Evolutionary conservation across 64 coral and sea anemone genomes (phyloP).

Genomic region (Exaiptasia diaphana): DNA sequence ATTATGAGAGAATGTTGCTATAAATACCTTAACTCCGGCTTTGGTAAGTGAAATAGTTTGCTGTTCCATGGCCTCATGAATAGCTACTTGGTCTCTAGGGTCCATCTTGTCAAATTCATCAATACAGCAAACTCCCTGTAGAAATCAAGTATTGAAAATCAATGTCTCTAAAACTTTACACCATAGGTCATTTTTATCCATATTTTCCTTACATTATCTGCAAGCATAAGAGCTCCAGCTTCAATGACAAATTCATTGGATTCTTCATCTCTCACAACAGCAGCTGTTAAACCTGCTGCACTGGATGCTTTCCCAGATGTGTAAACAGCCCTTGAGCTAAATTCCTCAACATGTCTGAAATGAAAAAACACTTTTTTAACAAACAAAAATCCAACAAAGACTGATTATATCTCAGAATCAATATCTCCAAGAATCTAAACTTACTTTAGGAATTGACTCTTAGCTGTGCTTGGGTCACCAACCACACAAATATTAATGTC

Average conservation of each 20-base stretch:
- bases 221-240: constrained; percentile 97
- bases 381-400: neutral
- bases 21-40: constrained; percentile 87
- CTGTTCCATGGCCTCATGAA: constrained; percentile 99
- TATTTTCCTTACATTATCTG: constrained; percentile 82
- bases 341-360: constrained; percentile 93
- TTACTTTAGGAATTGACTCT: constrained; percentile 99
- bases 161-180: too few relatives aligned
- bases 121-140: constrained; percentile 92
- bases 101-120: constrained; percentile 99
- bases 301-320: constrained; percentile 94
- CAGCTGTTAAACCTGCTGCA: constrained; percentile 97
- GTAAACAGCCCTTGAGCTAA: constrained; percentile 91
- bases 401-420: neutral
- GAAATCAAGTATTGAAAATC: neutral
- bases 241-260: constrained; percentile 97
- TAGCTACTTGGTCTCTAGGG: constrained; percentile 90
- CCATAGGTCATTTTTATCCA: too few relatives aligned
- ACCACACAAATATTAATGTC: constrained; percentile 99
- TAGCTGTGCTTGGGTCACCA: constrained; percentile 97
- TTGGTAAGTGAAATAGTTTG: constrained; percentile 98
- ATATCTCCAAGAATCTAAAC: neutral
- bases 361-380: neutral
- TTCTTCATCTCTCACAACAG: constrained; percentile 96
- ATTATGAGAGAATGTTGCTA: too few relatives aligned